These are phyloP conservation scores for Matsumyia berberina DNA, from an alignment of 2,888 invertebrate species.

Conservation along the genomic window DNA sequence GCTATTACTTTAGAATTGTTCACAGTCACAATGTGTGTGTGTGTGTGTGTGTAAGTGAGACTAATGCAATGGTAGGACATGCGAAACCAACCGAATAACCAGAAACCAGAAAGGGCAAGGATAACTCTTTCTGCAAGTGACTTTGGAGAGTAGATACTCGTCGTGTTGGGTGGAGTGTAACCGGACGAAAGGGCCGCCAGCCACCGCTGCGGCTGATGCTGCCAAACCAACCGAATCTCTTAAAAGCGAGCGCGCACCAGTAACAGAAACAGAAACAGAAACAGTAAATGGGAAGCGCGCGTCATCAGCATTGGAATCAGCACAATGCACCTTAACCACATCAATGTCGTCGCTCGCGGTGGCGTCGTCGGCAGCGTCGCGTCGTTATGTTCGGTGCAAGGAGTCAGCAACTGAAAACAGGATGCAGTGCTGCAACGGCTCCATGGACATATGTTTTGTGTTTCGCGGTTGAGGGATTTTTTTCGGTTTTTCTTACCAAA, in stretches of 20 bases:
- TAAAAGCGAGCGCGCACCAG: neutral
- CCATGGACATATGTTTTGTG: conserved; percentile 71
- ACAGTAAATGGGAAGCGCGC: conserved; percentile 68
- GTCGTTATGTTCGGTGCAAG: conserved; percentile 23
- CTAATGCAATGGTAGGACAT: conserved; percentile 66
- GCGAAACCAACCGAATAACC: conserved; percentile 73
- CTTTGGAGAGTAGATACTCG: conserved; percentile 48
- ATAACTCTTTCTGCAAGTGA: conserved; percentile 71
- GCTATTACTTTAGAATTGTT: conserved; percentile 65
- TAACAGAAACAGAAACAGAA: conserved; percentile 27
- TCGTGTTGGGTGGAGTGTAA: conserved; percentile 41
- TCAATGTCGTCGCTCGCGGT: conserved; percentile 71
- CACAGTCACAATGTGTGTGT: conserved; percentile 23
- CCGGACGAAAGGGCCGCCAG: conserved; percentile 67
- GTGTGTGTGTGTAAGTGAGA: neutral
- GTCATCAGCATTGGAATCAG: conserved; percentile 69
- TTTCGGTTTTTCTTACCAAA: conserved; percentile 56
- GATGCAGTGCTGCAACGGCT: conserved; percentile 59
- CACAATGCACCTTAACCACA: conserved; percentile 76
- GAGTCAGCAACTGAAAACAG: conserved; percentile 42
- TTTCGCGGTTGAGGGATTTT: conserved; percentile 69
- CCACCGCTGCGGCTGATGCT: conserved; percentile 66
- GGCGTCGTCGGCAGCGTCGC: conserved; percentile 11
- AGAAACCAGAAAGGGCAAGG: conserved; percentile 72
- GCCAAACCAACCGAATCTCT: conserved; percentile 71